Conservation (phyloP, 2,888 invertebrate species). For the Hypolimnas misippus region DNA sequence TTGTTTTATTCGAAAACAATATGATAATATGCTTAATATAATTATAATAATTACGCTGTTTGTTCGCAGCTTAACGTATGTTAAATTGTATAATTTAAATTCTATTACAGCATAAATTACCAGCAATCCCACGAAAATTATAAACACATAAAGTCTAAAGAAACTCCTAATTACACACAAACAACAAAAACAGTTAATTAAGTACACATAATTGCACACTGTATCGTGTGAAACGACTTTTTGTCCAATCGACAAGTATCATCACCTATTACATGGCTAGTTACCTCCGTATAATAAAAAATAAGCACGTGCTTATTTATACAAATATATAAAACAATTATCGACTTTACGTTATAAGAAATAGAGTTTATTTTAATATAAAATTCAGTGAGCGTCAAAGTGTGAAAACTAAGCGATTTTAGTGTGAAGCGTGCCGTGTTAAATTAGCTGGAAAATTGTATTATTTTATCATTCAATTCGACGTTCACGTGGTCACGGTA, state of each 20-base stretch:
- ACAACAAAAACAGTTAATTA: neutral
- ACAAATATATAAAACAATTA: neutral
- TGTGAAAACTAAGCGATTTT: conserved; percentile 21
- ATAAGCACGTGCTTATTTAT: conserved; percentile 41
- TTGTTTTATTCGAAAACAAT: too few relatives aligned
- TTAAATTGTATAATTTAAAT: too few relatives aligned
- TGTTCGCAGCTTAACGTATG: too few relatives aligned
- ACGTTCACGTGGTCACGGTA: conserved; percentile 46
- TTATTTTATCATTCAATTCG: conserved; percentile 62
- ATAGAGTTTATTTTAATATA: conserved; percentile 5
- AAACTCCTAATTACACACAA: neutral
- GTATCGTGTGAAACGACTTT: conserved; percentile 14
- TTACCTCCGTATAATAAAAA: conserved; percentile 66
- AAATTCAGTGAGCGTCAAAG: conserved; percentile 1
- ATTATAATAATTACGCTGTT: too few relatives aligned
- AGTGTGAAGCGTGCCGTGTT: conserved; percentile 29
- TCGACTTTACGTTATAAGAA: conserved; percentile 10
- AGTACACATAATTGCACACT: conserved; percentile 13
- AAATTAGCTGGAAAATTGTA: conserved; percentile 65
- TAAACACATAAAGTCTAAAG: neutral
- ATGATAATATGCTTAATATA: too few relatives aligned
- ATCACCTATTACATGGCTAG: conserved; percentile 65
- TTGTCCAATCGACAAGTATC: conserved; percentile 54
- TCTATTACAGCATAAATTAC: too few relatives aligned
- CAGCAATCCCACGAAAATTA: too few relatives aligned